A percentile compares a stretch with the other conserved stretches of the same genome.
phyloP scores from a whole-genome alignment of 64 coral and sea anemone genomes.

The Porites lutea region DNA sequence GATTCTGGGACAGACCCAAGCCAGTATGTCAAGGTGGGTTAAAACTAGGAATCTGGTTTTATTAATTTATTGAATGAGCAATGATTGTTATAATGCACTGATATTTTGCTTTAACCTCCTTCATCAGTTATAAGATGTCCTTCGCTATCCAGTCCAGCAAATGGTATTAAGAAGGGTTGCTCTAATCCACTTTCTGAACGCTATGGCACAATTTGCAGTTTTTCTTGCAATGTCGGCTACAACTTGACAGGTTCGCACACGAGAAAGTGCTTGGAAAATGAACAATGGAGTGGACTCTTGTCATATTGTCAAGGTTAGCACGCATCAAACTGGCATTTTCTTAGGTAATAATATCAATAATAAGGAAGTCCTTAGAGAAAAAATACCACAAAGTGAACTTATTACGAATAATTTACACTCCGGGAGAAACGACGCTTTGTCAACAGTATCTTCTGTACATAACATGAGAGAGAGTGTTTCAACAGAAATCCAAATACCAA shows the following conservation, averaged over 20 bases:
- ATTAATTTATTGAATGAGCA: no score
- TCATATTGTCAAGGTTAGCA: slow-evolving; percentile 13
- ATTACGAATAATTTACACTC: no score
- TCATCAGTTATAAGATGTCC: slow-evolving; percentile 30
- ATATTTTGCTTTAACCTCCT: no score
- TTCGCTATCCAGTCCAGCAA: slow-evolving; percentile 8
- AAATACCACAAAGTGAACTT: background rate
- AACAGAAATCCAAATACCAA: no score
- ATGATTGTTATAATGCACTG: no score
- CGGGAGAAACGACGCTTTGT: no score
- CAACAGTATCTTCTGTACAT: no score
- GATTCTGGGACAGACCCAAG: slow-evolving; percentile 23
- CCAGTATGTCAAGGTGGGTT: slow-evolving; percentile 18
- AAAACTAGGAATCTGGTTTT: no score
- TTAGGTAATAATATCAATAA: no score
- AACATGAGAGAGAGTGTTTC: no score
- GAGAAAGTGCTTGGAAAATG: slow-evolving; percentile 36
- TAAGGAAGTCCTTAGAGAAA: background rate
- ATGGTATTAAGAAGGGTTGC: slow-evolving; percentile 17
- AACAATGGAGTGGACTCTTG: slow-evolving; percentile 31
- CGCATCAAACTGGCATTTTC: background rate
- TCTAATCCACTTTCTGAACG: background rate
- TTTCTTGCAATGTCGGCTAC: slow-evolving; percentile 45
- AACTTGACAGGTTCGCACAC: background rate
- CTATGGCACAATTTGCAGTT: slow-evolving; percentile 35